Base-by-base conservation (phyloP, 2,113 vertebrate genomes). In the Lates calcarifer region DNA sequence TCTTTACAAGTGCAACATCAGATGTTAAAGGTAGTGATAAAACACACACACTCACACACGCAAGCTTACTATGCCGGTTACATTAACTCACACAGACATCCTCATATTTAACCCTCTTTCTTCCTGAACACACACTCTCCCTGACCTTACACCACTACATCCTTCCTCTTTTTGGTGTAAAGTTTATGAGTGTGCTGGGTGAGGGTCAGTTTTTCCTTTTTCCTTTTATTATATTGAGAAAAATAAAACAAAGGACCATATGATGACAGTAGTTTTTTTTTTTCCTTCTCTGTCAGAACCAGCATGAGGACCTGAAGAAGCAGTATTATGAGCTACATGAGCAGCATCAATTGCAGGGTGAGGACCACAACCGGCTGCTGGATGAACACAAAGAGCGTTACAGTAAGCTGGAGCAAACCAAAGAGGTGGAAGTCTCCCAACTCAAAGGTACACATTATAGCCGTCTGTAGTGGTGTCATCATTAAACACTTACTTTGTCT, bases 251-350 rank as follows among this genome's bases (percentile, higher is more conserved):
- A 17, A 66, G 17, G 17, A 35, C 29, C 7, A 0, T 5, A 1
- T 20, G n/a, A 29, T 74, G 69, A 80, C 47, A n/a, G 4, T 13
- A 3, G 6, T 13, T 0, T 74, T 18, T 1, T 43, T 18, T 45
- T 3, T 65, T 22, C 33, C 11, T 31, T 68, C 33, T 60, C 29
- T 41, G 17, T 37, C 91, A 99, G 98, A 98, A 96, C 92, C 98
- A 99, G 86, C 97, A 99, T 0, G 97, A 99, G 0, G 97, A 99
- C 53, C 91, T 99, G 6, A 98, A 97, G 94, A 98, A 97, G 37
- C 97, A 98, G 91, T 97, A 96, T 33, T 95, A 95, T 14, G 95
- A 96, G 29, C 95, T 99, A 61, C 96, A 98, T 69, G 96, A 97
- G 3, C 95, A 97, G 78, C 97, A 99, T 85, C 93, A 97, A 6